A percentile compares a stretch with the other conserved stretches of the same genome.
phyloP scores from a whole-genome alignment of 2,113 vertebrate genomes.

The Gymnocephalus cernua region DNA sequence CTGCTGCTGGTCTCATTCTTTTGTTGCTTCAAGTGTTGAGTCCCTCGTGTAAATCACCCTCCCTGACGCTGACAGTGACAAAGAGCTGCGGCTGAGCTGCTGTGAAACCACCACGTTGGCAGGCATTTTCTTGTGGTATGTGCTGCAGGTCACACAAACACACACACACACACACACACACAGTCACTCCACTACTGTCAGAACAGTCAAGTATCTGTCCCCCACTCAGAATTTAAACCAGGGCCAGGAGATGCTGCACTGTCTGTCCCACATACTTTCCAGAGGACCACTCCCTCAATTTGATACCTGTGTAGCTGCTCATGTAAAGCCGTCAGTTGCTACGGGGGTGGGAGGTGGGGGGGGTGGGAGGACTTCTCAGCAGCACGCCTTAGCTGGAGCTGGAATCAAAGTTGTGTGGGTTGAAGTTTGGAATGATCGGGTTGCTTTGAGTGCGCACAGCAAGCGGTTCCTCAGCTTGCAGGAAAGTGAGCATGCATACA shows the following conservation, averaged over 20 bases:
- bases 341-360: no score
- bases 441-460: neutral
- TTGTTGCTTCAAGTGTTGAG: constrained; percentile 48
- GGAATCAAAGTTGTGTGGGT: constrained; percentile 16
- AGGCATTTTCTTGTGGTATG: constrained; percentile 56
- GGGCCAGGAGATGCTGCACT: constrained; percentile 57
- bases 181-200: neutral
- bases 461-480: neutral
- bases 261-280: constrained; percentile 68
- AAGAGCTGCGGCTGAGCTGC: constrained; percentile 58
- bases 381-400: neutral
- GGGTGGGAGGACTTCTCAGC: neutral
- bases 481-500: neutral
- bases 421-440: constrained; percentile 18
- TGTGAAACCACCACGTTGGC: constrained; percentile 51
- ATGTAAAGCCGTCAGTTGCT: neutral
- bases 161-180: neutral
- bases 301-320: constrained; percentile 45
- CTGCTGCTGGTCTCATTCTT: constrained; percentile 17
- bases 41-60: constrained; percentile 60
- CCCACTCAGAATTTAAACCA: constrained; percentile 53
- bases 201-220: constrained; percentile 11
- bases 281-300: constrained; percentile 42
- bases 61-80: constrained; percentile 37
- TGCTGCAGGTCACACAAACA: constrained; percentile 26